Conservation (phyloP, 2,888 invertebrate species). For the Caenorhabditis macrosperma region DNA sequence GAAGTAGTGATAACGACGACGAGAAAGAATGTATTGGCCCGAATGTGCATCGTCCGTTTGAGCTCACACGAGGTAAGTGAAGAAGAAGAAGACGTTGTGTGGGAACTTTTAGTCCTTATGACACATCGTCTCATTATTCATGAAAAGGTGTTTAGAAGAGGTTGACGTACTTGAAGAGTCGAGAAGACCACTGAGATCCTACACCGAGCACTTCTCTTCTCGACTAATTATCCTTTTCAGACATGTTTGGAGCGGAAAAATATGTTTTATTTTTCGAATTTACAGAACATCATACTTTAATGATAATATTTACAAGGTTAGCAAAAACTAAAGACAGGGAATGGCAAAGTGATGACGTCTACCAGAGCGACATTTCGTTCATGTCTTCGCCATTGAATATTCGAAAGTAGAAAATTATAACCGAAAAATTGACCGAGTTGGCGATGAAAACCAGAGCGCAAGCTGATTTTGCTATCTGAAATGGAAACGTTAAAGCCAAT, state of each 20-base stretch:
- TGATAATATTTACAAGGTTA: too few species aligned
- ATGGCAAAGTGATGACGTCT: constrained; percentile 15
- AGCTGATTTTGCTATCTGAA: constrained; percentile 67
- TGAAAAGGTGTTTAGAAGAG: too few species aligned
- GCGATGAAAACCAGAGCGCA: constrained; percentile 73
- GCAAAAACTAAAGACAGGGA: background rate
- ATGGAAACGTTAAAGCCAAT: background rate
- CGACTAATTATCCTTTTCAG: too few species aligned
- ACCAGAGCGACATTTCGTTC: constrained; percentile 73
- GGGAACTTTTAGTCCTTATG: background rate
- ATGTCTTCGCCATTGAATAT: constrained; percentile 74
- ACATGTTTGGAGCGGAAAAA: too few species aligned
- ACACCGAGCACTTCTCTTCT: too few species aligned
- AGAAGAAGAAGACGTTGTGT: background rate
- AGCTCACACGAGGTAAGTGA: background rate
- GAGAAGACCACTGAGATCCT: too few species aligned
- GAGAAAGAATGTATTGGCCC: background rate
- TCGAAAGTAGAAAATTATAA: constrained; percentile 72
- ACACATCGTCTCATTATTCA: background rate
- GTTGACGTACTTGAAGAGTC: too few species aligned
- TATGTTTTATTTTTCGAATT: constrained; percentile 6
- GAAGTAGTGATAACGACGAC: background rate
- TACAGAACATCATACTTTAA: background rate
- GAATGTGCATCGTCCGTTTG: constrained; percentile 3
- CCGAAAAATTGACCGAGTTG: constrained; percentile 72